These are phyloP conservation scores for Acrobasis suavella DNA, from an alignment of 2,888 invertebrate genomes.

Conservation along the genomic window DNA sequence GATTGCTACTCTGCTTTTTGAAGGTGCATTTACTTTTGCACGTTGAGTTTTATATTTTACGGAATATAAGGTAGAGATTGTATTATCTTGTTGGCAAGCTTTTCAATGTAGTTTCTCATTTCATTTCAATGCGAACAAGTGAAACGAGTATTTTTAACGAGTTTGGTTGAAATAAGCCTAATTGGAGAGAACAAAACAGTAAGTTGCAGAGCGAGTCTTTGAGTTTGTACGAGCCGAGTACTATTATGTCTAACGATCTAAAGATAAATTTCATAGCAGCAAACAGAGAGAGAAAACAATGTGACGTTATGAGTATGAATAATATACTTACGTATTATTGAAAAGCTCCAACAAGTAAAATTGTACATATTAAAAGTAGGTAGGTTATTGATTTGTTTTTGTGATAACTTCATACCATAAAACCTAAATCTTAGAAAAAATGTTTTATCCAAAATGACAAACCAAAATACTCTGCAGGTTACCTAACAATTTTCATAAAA, in stretches of 20 bases:
- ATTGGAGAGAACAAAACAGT: constrained; percentile 30
- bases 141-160: constrained; percentile 41
- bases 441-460: no score
- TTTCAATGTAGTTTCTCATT: constrained; percentile 67
- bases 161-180: constrained; percentile 35
- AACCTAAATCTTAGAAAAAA: no score
- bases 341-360: no score
- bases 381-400: no score
- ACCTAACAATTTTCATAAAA: no score
- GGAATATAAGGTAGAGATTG: constrained; percentile 68
- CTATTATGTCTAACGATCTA: constrained; percentile 1
- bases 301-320: background rate
- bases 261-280: background rate
- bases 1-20: constrained; percentile 74
- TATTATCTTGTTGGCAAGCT: constrained; percentile 76
- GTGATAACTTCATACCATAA: no score
- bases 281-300: background rate
- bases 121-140: constrained; percentile 58
- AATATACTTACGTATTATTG: background rate
- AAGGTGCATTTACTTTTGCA: constrained; percentile 70
- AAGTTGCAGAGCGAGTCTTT: constrained; percentile 3
- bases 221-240: constrained; percentile 10
- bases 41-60: constrained; percentile 70
- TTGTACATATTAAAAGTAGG: no score
- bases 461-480: no score